Base-by-base conservation (phyloP, 2,888 invertebrate genomes). In the Athetis lepigone region DNA sequence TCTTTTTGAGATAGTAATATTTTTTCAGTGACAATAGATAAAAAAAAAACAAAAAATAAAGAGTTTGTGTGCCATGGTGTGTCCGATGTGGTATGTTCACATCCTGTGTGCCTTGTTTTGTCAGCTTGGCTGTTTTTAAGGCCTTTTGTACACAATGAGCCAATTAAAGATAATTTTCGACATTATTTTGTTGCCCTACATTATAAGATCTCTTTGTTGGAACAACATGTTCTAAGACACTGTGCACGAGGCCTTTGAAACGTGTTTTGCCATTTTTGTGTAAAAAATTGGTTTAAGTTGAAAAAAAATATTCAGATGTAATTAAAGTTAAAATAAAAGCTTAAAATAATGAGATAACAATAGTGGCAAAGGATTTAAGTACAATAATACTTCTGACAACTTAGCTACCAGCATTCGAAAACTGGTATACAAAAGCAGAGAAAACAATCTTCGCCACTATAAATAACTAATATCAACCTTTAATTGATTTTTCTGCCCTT, bases 101-200 rank as follows among this genome's bases (percentile, higher is more conserved):
- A 39, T 74, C 40, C n/a, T 67, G 43, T 68, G n/a, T 45, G 42
- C 36, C 42, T 79, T 58, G 50, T 70, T n/a, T 39, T 61, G 49
- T 56, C 42, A 60, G 72, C 62, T 65, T 70, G 39, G 25, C 47
- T 49, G 42, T 51, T 60, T 49, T 64, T 33, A 64, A 3, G 37
- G 19, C 16, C 18, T 50, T 52, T 4, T 42, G 6, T 36, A 60
- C n/a, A 25, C 16, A 57, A 57, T 40, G 7, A 11, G 13, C 9
- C 4, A 18, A 47, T 3, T 36, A 4, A 29, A 16, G 11, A n/a
- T 3, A 33, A 8, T 13, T 33, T 11, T 29, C 11, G 11, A 29
- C 29, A 11, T 29, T 2, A 9, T 7, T 6, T 11, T 1, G 2
- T 11, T 1, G 2, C 11, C 1, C 29, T 27, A 9, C 5, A 8